phyloP scores from a whole-genome alignment of 1,140 invertebrate genomes.

The Nylanderia fulva region DNA sequence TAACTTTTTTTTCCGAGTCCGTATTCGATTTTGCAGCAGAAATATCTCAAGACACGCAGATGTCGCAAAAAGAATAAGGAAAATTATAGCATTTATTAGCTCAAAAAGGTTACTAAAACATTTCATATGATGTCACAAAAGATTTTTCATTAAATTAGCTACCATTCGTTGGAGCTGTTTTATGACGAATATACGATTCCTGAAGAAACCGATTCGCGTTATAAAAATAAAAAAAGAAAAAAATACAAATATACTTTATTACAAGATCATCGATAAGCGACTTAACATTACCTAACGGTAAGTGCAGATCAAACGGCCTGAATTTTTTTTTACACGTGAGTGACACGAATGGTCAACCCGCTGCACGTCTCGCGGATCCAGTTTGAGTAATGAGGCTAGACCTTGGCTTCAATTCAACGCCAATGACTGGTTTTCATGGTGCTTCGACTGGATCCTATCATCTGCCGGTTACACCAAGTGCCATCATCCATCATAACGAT shows the following conservation, averaged over 20 bases:
- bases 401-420: conserved; percentile 73
- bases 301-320: conserved; percentile 35
- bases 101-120: neutral
- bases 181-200: conserved; percentile 45
- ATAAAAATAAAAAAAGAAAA: conserved; percentile 42
- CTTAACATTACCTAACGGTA: conserved; percentile 64
- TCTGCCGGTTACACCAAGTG: conserved; percentile 20
- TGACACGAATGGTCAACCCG: neutral
- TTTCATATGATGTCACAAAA: conserved; percentile 37
- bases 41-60: neutral
- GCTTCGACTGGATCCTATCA: conserved; percentile 70
- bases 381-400: conserved; percentile 75
- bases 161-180: conserved; percentile 20
- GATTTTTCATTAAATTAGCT: conserved; percentile 19
- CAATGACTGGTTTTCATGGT: conserved; percentile 74
- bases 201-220: conserved; percentile 42
- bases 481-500: conserved; percentile 26
- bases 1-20: conserved; percentile 29
- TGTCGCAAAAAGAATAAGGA: conserved; percentile 5
- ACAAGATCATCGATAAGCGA: conserved; percentile 32
- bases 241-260: conserved; percentile 32
- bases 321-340: conserved; percentile 20
- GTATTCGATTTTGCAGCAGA: neutral
- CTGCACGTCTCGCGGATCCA: conserved; percentile 60
- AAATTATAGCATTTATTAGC: conserved; percentile 22